Evolutionary conservation across 2,113 vertebrate genomes (phyloP), one percentile per base, ranked within the genome.

Genomic region (Sciurus niger): DNA sequence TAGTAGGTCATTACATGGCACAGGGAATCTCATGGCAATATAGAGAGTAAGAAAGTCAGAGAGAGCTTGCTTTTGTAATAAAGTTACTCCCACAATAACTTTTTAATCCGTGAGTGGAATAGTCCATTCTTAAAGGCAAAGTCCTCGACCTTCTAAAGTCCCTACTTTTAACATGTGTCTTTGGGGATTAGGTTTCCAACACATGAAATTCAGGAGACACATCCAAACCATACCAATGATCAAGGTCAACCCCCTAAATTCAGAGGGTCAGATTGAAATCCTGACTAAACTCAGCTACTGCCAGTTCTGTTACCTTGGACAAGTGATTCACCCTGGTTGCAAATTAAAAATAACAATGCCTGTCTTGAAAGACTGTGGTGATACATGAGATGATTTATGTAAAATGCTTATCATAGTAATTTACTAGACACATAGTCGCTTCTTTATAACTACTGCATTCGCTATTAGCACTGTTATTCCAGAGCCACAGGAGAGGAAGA

Each of bases 311-410:
- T 92, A n/a, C 67, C 30, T 74, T 2, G 4, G 37, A 14, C 10
- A 79, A 87, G 24, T 84, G 72, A 60, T 30, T 51, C 73, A 88
- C 2, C 48, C 40, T 90, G 28, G 0, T 88, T 72, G n/a, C 90
- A 70, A 97, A 34, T 74, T 73, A 90, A 96, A 67, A n/a, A 70
- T 70, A 88, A 58, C 4, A 65, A 83, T 46, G 9, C 25, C 70
- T 88, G 67, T 30, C 6, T 73, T 89, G 83, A 90, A 90, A 43
- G 7, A 8, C 53, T 55, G 2, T 48, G 34, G 28, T 82, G 90
- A 94, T 93, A 90, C 89, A 43, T 65, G 40, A 89, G 20, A 90
- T 46, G 24, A 89, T 89, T 92, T 83, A 96, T 74, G 55, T 79
- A 91, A 90, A 83, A 43, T 32, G 16, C n/a, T 74, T 86, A 90